These are phyloP conservation scores for Varanus komodoensis DNA, from an alignment of 2,113 vertebrate genomes.

Conservation along the genomic window DNA sequence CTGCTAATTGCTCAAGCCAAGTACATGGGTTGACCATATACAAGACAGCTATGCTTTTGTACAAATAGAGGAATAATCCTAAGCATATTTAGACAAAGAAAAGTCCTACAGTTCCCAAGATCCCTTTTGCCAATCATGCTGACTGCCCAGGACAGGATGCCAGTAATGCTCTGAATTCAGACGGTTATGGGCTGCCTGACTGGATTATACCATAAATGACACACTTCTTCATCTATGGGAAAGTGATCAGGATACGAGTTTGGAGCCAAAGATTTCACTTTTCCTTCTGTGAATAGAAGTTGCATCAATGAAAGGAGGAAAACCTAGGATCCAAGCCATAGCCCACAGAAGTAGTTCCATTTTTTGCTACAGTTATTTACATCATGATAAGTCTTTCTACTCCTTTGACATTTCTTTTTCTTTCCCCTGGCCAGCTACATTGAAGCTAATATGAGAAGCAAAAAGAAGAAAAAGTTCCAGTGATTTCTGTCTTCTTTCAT, in stretches of 20 bases:
- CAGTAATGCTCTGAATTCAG: too few relatives aligned
- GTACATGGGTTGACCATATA: too few relatives aligned
- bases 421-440: conserved; percentile 52
- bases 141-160: too few relatives aligned
- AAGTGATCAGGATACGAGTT: conserved; percentile 28
- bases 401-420: conserved; percentile 49
- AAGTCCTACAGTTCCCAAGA: too few relatives aligned
- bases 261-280: neutral
- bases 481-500: conserved; percentile 58
- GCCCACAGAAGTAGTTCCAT: neutral
- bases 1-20: too few relatives aligned
- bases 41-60: too few relatives aligned
- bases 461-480: conserved; percentile 47
- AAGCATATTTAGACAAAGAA: too few relatives aligned
- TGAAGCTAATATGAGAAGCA: conserved; percentile 52
- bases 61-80: too few relatives aligned
- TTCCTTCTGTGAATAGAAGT: neutral
- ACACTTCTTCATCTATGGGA: neutral
- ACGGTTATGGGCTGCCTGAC: too few relatives aligned
- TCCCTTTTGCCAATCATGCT: too few relatives aligned
- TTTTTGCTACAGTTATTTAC: conserved; percentile 24
- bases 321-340: neutral
- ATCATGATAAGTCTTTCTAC: conserved; percentile 50
- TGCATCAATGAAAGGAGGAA: neutral
- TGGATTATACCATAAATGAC: neutral